phyloP scores from a whole-genome alignment of 2,888 invertebrate genomes.

The Scrobipalpa costella region DNA sequence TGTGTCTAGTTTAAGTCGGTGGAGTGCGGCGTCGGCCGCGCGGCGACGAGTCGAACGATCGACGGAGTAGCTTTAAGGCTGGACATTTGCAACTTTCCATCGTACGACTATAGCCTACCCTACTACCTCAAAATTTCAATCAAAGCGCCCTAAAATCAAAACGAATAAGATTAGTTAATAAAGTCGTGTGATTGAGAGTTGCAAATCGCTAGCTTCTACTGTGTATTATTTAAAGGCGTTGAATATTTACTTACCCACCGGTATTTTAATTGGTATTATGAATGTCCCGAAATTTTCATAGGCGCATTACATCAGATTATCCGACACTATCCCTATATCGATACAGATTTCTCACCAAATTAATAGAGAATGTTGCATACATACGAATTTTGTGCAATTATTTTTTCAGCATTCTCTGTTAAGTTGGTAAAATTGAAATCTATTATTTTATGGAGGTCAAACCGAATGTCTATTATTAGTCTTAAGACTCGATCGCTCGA shows the following conservation, averaged over 20 bases:
- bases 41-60: conserved; percentile 53
- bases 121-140: conserved; percentile 13
- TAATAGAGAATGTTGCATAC: conserved; percentile 24
- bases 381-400: not conserved
- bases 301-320: conserved; percentile 57
- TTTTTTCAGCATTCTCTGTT: conserved; percentile 17
- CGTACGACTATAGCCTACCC: conserved; percentile 41
- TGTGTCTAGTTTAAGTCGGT: conserved; percentile 62
- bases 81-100: conserved; percentile 3
- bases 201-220: conserved; percentile 44
- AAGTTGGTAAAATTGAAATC: conserved; percentile 4
- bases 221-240: conserved; percentile 57
- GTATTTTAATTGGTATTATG: conserved; percentile 79
- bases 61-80: conserved; percentile 30
- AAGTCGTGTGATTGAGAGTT: conserved; percentile 7
- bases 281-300: conserved; percentile 61
- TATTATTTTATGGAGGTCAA: conserved; percentile 15
- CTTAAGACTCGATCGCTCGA: conserved; percentile 59
- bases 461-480: conserved; percentile 53
- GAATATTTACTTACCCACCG: conserved; percentile 78
- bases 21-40: conserved; percentile 64
- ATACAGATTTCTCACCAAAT: conserved; percentile 1
- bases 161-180: not conserved
- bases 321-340: conserved; percentile 19
- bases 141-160: not conserved